phyloP scores from a whole-genome alignment of 2,888 invertebrate species.

The Steinernema scapterisci region DNA sequence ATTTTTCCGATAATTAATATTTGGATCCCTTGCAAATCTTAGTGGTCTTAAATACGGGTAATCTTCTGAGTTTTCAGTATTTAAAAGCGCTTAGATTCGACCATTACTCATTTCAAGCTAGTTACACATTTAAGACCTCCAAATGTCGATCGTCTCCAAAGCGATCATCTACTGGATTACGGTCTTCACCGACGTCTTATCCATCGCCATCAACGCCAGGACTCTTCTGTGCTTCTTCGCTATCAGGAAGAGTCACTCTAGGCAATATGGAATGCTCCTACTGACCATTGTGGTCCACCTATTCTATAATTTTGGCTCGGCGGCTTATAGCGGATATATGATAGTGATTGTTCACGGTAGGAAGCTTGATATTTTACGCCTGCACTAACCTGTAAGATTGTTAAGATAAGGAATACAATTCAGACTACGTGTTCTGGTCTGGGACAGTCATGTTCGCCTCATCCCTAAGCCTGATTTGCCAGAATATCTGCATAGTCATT shows the following conservation, averaged over 20 bases:
- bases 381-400: too few species aligned
- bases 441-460: constrained; percentile 5
- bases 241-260: background rate
- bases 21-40: background rate
- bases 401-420: background rate
- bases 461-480: background rate
- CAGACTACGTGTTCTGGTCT: background rate
- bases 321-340: background rate
- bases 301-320: background rate
- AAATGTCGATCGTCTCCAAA: background rate
- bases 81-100: background rate
- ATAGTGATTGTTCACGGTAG: background rate
- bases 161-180: constrained; percentile 6
- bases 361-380: too few species aligned
- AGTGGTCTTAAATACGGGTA: background rate
- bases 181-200: background rate
- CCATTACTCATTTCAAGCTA: background rate
- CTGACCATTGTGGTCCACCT: background rate
- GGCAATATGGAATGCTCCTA: background rate
- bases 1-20: background rate
- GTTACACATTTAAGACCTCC: background rate
- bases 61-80: background rate
- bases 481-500: background rate
- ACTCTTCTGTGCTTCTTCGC: background rate
- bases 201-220: background rate